These are phyloP conservation scores for Isotomurus palustris DNA, from an alignment of 2,888 invertebrate species.

Conservation along the genomic window DNA sequence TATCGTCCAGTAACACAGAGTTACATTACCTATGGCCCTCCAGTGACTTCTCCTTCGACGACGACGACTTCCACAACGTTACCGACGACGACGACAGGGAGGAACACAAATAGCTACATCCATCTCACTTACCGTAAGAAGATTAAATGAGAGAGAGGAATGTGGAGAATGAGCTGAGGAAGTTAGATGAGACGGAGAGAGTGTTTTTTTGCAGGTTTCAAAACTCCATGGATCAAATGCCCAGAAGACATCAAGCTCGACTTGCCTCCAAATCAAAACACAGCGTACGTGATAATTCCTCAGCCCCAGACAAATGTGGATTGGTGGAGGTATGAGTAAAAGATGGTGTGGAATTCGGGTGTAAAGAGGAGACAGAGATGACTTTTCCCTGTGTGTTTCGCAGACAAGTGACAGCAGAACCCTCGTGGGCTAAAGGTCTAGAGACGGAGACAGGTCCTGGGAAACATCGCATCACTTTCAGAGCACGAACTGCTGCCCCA, in stretches of 20 bases:
- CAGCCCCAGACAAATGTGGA: slow-evolving; percentile 57
- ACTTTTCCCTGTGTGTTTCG: no score
- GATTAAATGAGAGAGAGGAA: not conserved
- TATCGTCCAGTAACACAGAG: slow-evolving; percentile 9
- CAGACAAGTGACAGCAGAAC: slow-evolving; percentile 55
- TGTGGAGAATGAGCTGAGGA: no score
- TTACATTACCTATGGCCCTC: slow-evolving; percentile 7
- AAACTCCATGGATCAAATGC: slow-evolving; percentile 55
- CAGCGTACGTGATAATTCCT: slow-evolving; percentile 54
- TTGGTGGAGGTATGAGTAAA: slow-evolving; percentile 50
- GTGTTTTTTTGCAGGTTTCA: slow-evolving; percentile 51
- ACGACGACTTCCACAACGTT: slow-evolving; percentile 20
- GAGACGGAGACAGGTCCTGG: slow-evolving; percentile 54
- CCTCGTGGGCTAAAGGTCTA: slow-evolving; percentile 55
- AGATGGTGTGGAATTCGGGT: no score
- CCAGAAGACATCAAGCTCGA: slow-evolving; percentile 54
- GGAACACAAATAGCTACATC: slow-evolving; percentile 40
- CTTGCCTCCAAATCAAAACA: slow-evolving; percentile 52
- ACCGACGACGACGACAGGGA: slow-evolving; percentile 27
- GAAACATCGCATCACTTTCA: slow-evolving; percentile 54
- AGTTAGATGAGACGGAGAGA: no score
- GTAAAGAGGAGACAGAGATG: no score
- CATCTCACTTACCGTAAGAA: slow-evolving; percentile 43
- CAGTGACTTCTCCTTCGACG: slow-evolving; percentile 6
- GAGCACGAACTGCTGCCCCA: slow-evolving; percentile 52